These are phyloP conservation scores for Metallyticus violacea DNA, from an alignment of 2,888 invertebrate species.

Conservation along the genomic window DNA sequence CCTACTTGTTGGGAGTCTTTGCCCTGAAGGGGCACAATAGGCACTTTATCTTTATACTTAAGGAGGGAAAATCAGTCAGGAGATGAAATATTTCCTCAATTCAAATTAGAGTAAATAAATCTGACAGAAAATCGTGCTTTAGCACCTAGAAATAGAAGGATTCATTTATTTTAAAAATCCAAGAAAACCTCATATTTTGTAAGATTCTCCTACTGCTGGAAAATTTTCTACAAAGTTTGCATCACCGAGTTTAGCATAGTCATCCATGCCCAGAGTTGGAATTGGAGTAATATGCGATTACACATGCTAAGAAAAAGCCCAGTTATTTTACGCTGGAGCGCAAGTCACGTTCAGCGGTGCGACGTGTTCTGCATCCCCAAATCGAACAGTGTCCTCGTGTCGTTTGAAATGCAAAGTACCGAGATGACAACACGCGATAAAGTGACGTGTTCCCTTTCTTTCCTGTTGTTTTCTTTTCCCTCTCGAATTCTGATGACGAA, in stretches of 20 bases:
- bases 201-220: neutral
- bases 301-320: neutral
- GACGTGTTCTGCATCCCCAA: constrained; percentile 18
- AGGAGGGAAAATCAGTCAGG: too few species aligned
- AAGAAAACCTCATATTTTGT: neutral
- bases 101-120: too few species aligned
- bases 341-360: neutral
- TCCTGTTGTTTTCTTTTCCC: neutral
- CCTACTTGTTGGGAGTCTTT: too few species aligned
- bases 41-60: too few species aligned
- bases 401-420: constrained; percentile 26
- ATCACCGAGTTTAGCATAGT: neutral
- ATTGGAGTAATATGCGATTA: neutral
- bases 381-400: constrained; percentile 7
- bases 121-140: too few species aligned
- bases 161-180: neutral
- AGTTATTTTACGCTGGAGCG: neutral
- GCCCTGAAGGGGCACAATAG: too few species aligned
- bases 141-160: neutral
- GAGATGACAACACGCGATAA: neutral
- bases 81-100: too few species aligned
- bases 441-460: neutral
- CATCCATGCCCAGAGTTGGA: neutral
- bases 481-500: neutral
- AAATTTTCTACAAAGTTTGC: neutral